Percentiles rank a stretch among this genome's conserved stretches.
Evolutionary conservation across 1,140 invertebrate genomes (phyloP).

Genomic region (Leptonema lineaticorne): DNA sequence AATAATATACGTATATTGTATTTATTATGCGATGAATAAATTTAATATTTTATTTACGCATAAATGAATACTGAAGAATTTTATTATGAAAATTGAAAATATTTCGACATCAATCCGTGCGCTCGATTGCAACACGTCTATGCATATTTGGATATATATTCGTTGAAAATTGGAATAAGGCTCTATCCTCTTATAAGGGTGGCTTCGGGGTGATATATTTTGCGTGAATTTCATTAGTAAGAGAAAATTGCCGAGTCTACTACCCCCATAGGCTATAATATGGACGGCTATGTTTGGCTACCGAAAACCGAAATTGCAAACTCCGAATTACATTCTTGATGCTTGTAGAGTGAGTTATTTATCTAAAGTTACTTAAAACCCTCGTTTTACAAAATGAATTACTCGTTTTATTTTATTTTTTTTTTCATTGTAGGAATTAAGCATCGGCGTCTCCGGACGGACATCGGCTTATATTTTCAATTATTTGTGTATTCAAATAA

Average conservation of each 20-base stretch:
- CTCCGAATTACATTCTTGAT: conserved; percentile 40
- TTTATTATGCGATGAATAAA: too few relatives aligned
- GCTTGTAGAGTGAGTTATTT: conserved; percentile 39
- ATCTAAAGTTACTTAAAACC: conserved; percentile 41
- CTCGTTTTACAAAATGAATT: conserved; percentile 16
- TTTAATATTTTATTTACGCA: too few relatives aligned
- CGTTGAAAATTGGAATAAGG: conserved; percentile 6
- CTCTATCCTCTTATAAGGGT: conserved; percentile 11
- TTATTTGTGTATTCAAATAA: too few relatives aligned
- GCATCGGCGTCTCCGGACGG: too few relatives aligned
- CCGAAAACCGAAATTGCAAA: conserved; percentile 39
- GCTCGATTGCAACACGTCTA: neutral
- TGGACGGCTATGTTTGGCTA: conserved; percentile 11
- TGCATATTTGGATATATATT: neutral
- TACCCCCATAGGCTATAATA: conserved; percentile 35
- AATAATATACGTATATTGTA: too few relatives aligned
- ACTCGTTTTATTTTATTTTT: neutral
- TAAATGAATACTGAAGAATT: neutral
- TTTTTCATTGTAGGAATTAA: too few relatives aligned
- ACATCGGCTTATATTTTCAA: too few relatives aligned
- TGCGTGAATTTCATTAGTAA: conserved; percentile 42
- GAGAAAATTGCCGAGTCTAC: conserved; percentile 40
- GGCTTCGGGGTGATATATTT: conserved; percentile 41
- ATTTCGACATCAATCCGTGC: neutral
- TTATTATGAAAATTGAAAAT: neutral